Base-by-base conservation (phyloP, 2,797 vertebrate genomes). In the Lagodon rhomboides region DNA sequence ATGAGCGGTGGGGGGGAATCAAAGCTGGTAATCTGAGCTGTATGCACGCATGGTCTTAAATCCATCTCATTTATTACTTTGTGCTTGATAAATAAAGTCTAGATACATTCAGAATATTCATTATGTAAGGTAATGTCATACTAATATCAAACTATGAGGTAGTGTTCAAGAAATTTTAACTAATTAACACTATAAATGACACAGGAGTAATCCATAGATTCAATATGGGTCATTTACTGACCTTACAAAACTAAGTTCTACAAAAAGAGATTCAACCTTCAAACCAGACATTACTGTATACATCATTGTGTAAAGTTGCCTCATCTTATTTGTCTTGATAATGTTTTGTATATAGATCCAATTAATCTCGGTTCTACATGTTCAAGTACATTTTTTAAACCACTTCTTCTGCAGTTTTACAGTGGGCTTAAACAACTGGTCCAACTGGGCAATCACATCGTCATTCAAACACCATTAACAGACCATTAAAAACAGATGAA, bases 21-120 rank as follows among this genome's bases (percentile, higher is more conserved):
- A 15, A 46, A 30, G 69, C 27, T 61, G 65, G 11, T 74, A 83
- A 68, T 75, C 71, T 0, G 0, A 75, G 61, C 9, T 51, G 25
- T 34, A 6, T 17, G 27, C 18, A 62, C 0, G 0, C 64, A 70
- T 5, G 13, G 58, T 18, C 16, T 63, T 60, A 23, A 60, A 54
- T 49, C 4, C 3, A 12, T 20, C 7, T 27, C 34, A 49, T 59
- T 27, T 54, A n/a, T 1, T 43, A 20, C 12, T n/a, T 10, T 22
- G 44, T 55, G 6, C 46, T 41, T 25, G n/a, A 13, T 30, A 64
- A 54, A 50, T 59, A 30, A 34, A 30, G 17, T 27, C 27, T 27
- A 27, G 1, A 25, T 54, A 7, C 53, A 54, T 23, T 15, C 18
- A 5, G 12, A 38, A 27, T 41, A 23, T 27, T 20, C 2, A 23